Percentiles rank a stretch among this genome's conserved stretches.
These are phyloP conservation scores for Cirrhinus molitorella DNA, from an alignment of 2,797 vertebrate species.

Conservation along the genomic window DNA sequence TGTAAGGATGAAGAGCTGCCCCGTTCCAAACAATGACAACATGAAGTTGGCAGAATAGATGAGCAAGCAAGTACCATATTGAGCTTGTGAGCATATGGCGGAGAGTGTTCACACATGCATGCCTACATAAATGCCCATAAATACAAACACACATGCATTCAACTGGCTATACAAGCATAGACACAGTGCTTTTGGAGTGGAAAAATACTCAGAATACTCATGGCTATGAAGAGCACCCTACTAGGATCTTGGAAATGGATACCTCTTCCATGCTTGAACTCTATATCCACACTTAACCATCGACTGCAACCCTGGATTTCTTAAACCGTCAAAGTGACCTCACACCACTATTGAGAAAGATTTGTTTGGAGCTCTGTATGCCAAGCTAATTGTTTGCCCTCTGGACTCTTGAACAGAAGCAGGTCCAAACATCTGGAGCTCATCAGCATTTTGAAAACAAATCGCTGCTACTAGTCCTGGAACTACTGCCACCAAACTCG, in stretches of 20 bases:
- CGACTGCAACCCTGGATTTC: neutral
- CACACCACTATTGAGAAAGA: neutral
- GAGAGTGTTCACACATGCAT: conserved; percentile 63
- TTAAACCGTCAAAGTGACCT: neutral
- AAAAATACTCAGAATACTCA: neutral
- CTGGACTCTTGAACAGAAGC: conserved; percentile 37
- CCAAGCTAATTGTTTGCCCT: conserved; percentile 17
- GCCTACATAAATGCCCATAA: conserved; percentile 19
- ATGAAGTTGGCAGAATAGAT: conserved; percentile 81
- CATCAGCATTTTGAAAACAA: conserved; percentile 61
- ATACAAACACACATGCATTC: conserved; percentile 28
- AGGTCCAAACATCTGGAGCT: conserved; percentile 59
- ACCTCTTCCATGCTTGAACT: neutral
- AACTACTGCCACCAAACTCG: conserved; percentile 47
- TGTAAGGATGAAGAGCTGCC: conserved; percentile 67
- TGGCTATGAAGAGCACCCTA: conserved; percentile 1
- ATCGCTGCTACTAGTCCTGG: conserved; percentile 54
- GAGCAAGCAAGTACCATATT: conserved; percentile 80
- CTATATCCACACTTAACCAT: neutral
- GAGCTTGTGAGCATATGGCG: conserved; percentile 63
- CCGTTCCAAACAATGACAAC: conserved; percentile 78
- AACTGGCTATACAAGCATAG: neutral
- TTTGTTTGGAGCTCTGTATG: conserved; percentile 19
- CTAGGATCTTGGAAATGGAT: neutral
- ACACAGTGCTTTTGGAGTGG: neutral